These are phyloP conservation scores for Bujurquina vittata DNA, from an alignment of 2,113 vertebrate species.

Conservation along the genomic window DNA sequence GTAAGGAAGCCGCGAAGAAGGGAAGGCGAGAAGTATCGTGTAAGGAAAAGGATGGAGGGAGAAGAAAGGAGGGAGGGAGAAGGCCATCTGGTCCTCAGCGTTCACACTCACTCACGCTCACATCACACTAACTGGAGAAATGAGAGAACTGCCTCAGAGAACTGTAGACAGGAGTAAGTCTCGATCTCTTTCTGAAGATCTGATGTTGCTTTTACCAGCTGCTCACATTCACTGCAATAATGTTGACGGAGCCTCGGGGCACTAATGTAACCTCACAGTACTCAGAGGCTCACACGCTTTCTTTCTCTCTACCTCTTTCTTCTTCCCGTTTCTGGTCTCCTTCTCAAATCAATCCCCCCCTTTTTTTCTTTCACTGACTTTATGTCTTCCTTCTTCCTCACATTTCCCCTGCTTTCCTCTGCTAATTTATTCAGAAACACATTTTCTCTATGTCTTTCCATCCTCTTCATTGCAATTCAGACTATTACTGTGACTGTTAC, in stretches of 20 bases:
- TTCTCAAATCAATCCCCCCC: background rate
- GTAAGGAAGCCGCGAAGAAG: slow-evolving; percentile 65
- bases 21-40: slow-evolving; percentile 62
- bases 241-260: slow-evolving; percentile 11
- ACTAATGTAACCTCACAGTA: background rate
- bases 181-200: slow-evolving; percentile 49
- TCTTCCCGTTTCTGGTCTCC: background rate
- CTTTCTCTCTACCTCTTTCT: background rate
- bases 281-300: slow-evolving; percentile 1
- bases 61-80: slow-evolving; percentile 36
- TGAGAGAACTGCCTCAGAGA: slow-evolving; percentile 39
- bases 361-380: background rate
- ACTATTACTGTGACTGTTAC: background rate
- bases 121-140: slow-evolving; percentile 36
- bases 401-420: no score
- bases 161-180: slow-evolving; percentile 44
- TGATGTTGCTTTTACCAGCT: slow-evolving; percentile 49
- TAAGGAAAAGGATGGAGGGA: slow-evolving; percentile 43
- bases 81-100: slow-evolving; percentile 72
- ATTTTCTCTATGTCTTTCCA: slow-evolving; percentile 9
- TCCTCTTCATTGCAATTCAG: background rate
- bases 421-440: background rate
- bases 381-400: background rate
- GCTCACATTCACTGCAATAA: slow-evolving; percentile 38
- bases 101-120: slow-evolving; percentile 46